Evolutionary conservation across 2,113 vertebrate genomes (phyloP).

Genomic region (Strix uralensis): DNA sequence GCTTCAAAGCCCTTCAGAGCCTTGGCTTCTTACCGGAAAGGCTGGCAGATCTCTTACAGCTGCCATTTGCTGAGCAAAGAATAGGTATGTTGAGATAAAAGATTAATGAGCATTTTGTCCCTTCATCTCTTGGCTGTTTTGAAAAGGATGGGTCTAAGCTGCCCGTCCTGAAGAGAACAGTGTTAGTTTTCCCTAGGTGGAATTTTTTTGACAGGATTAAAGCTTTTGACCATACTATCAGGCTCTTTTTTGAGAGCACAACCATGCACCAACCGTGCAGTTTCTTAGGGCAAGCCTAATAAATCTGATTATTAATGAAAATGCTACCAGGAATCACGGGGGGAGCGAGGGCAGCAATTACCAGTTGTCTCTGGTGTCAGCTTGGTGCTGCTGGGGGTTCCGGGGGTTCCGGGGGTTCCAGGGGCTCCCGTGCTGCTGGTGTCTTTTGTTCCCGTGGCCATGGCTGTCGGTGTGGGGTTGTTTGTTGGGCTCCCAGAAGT

Average conservation of each 20-base stretch:
- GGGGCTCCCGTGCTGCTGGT: rapidly evolving
- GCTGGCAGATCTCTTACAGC: neutral
- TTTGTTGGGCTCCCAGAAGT: rapidly evolving
- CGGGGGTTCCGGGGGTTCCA: rapidly evolving
- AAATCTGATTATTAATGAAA: neutral
- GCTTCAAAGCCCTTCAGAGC: neutral
- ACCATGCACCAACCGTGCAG: rapidly evolving
- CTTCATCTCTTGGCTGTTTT: neutral
- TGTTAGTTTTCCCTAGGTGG: neutral
- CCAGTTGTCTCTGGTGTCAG: rapidly evolving
- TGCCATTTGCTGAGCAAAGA: neutral
- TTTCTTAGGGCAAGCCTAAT: neutral
- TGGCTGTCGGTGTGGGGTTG: rapidly evolving
- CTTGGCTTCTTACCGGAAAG: neutral
- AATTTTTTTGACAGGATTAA: neutral
- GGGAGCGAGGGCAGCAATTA: neutral
- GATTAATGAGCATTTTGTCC: neutral
- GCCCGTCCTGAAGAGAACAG: neutral
- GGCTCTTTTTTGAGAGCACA: neutral
- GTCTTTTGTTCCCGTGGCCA: rapidly evolving
- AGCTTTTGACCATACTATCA: neutral
- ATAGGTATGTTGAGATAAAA: neutral
- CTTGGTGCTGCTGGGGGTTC: neutral
- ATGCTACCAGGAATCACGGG: rapidly evolving
- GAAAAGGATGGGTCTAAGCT: neutral